These are phyloP conservation scores for Tachystola acroxantha DNA, from an alignment of 2,888 invertebrate genomes.

Conservation along the genomic window DNA sequence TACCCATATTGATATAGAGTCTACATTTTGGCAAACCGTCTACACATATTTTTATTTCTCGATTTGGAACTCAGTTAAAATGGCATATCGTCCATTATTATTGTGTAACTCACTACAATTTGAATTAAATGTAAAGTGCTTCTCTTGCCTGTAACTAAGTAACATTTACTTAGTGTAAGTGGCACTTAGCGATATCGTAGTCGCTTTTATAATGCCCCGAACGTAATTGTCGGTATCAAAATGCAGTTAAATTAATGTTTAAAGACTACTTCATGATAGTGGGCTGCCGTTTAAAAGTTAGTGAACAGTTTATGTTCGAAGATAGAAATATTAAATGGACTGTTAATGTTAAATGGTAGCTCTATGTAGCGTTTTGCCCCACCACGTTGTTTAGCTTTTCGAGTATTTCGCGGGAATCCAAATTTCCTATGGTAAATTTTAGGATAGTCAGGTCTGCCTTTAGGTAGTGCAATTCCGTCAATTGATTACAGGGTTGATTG, in stretches of 20 bases:
- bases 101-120: constrained; percentile 19
- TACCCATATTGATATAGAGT: too few relatives aligned
- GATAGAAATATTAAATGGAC: constrained; percentile 1
- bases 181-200: constrained; percentile 52
- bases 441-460: too few relatives aligned
- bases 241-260: constrained; percentile 20
- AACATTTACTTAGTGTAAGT: constrained; percentile 57
- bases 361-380: too few relatives aligned
- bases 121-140: constrained; percentile 36
- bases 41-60: not conserved
- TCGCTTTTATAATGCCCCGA: constrained; percentile 17
- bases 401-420: too few relatives aligned
- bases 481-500: too few relatives aligned
- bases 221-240: constrained; percentile 14
- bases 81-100: constrained; percentile 1
- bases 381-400: too few relatives aligned
- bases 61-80: not conserved
- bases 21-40: not conserved
- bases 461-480: too few relatives aligned
- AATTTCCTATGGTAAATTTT: too few relatives aligned
- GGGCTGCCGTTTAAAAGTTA: not conserved
- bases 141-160: constrained; percentile 44
- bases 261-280: constrained; percentile 9
- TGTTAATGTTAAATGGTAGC: too few relatives aligned
- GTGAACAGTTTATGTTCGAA: not conserved